Conservation (phyloP, 1,140 invertebrate species). For the Neocloeon triangulifer region DNA sequence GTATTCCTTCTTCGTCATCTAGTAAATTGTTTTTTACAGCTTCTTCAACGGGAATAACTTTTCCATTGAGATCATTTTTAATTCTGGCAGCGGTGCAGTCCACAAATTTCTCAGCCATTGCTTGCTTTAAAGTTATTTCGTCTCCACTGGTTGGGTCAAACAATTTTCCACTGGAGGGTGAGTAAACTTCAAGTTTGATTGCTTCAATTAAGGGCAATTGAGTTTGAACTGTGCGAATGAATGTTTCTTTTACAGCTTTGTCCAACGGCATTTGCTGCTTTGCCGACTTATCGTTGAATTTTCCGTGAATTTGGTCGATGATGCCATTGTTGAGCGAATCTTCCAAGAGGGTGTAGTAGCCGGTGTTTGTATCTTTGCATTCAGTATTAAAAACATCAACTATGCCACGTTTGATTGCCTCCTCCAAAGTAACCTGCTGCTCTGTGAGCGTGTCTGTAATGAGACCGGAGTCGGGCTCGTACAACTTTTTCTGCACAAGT, state of each 20-base stretch:
- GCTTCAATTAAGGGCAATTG: slow-evolving; percentile 47
- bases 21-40: slow-evolving; percentile 42
- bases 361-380: slow-evolving; percentile 47
- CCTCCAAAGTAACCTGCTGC: slow-evolving; percentile 41
- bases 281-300: too few relatives aligned
- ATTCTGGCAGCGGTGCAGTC: slow-evolving; percentile 43
- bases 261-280: slow-evolving; percentile 30
- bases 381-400: slow-evolving; percentile 64
- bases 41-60: slow-evolving; percentile 37
- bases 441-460: slow-evolving; percentile 47
- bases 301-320: too few relatives aligned
- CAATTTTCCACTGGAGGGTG: slow-evolving; percentile 46
- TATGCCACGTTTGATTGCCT: slow-evolving; percentile 53
- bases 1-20: slow-evolving; percentile 40
- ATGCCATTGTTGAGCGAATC: too few relatives aligned
- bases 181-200: slow-evolving; percentile 58
- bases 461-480: slow-evolving; percentile 41
- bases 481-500: slow-evolving; percentile 40
- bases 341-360: slow-evolving; percentile 28
- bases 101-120: slow-evolving; percentile 43
- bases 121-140: slow-evolving; percentile 42
- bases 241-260: slow-evolving; percentile 37
- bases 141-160: slow-evolving; percentile 58
- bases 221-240: slow-evolving; percentile 44
- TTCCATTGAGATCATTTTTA: slow-evolving; percentile 44